Percentiles rank a stretch among this genome's conserved stretches.
phyloP scores from a whole-genome alignment of 2,888 invertebrate genomes.

The Catonia carolina region DNA sequence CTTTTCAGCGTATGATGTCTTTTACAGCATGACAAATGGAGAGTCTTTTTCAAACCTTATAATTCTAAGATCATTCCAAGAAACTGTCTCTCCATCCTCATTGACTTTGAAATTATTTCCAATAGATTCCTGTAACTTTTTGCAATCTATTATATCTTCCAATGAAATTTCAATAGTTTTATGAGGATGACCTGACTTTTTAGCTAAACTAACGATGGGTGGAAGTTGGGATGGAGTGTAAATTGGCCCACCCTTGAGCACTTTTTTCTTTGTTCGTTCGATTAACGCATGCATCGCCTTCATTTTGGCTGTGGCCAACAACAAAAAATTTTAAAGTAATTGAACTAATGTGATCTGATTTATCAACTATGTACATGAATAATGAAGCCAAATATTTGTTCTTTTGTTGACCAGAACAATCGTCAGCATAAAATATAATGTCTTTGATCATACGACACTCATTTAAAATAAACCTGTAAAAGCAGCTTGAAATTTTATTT shows the following conservation, averaged over 20 bases:
- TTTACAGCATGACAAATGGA: no score
- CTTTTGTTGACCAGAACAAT: conserved; percentile 35
- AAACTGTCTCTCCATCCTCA: no score
- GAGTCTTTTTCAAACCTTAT: no score
- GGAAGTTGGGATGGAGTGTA: not conserved
- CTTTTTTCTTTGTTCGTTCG: conserved; percentile 28
- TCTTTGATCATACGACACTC: not conserved
- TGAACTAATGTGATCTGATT: conserved; percentile 17
- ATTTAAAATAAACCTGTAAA: no score
- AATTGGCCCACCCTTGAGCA: not conserved
- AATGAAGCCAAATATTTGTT: conserved; percentile 32
- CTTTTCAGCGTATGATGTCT: no score
- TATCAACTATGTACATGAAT: conserved; percentile 27
- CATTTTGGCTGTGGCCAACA: conserved; percentile 32
- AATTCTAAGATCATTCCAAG: no score
- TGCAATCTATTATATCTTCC: no score
- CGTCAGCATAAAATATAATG: conserved; percentile 30
- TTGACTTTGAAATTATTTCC: no score
- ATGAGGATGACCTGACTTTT: not conserved
- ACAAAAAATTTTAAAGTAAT: conserved; percentile 34
- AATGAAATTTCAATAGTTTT: no score
- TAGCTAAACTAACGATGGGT: not conserved
- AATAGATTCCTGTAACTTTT: no score
- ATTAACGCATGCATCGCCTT: conserved; percentile 29
- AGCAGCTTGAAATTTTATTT: no score